Evolutionary conservation across 2,797 vertebrate genomes (phyloP).

Genomic region (Ceryle rudis): DNA sequence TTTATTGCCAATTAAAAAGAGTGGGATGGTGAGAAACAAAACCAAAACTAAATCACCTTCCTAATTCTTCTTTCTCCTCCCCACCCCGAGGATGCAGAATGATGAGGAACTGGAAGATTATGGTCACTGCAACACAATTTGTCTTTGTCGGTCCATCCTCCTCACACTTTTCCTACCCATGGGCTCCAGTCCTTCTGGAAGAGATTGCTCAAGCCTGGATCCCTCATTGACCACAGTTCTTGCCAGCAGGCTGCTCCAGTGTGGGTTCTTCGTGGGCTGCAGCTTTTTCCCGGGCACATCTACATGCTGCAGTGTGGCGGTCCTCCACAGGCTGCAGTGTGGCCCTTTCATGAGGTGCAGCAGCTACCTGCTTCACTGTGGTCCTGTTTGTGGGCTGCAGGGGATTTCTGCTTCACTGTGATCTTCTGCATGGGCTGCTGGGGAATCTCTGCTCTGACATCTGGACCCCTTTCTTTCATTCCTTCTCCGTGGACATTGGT

Average conservation of each 20-base stretch:
- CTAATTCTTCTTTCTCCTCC: neutral
- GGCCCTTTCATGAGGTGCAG: neutral
- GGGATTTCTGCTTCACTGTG: neutral
- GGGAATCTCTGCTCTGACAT: neutral
- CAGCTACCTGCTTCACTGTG: neutral
- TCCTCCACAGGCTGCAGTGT: neutral
- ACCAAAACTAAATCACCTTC: neutral
- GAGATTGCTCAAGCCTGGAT: neutral
- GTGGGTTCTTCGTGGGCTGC: neutral
- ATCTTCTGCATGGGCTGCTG: neutral
- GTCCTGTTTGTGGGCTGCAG: neutral
- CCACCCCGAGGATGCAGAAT: neutral
- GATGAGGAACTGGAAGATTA: neutral
- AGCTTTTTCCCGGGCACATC: neutral
- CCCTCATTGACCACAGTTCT: neutral
- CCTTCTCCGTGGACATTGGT: neutral
- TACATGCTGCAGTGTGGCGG: neutral
- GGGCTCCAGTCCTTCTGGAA: neutral
- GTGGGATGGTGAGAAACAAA: neutral
- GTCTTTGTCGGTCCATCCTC: neutral
- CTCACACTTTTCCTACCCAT: neutral
- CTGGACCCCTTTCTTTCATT: neutral
- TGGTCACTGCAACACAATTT: neutral
- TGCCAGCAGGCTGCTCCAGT: neutral
- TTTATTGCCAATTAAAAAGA: neutral